Evolutionary conservation across 2,113 vertebrate genomes (phyloP).

Genomic region (Macquaria australasica): DNA sequence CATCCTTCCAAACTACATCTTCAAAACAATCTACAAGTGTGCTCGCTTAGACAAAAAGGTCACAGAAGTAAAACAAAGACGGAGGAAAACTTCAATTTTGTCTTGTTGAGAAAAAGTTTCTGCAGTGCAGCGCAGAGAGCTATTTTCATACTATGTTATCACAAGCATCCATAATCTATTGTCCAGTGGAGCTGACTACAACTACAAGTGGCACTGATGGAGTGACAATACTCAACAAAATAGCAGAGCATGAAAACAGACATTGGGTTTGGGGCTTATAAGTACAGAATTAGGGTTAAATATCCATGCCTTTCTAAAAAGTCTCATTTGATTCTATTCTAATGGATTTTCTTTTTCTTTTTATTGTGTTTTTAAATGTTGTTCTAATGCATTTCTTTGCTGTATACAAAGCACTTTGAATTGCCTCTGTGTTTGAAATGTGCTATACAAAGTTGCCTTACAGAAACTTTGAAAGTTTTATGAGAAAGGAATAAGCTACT

Average conservation of each 20-base stretch:
- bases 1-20: slow-evolving; percentile 4
- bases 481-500: background rate
- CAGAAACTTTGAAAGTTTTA: background rate
- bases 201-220: background rate
- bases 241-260: background rate
- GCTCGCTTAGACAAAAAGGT: slow-evolving; percentile 3
- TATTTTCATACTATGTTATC: background rate
- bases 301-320: background rate
- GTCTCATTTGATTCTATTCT: background rate
- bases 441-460: no score
- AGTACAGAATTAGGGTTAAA: background rate
- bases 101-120: background rate
- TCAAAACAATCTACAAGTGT: background rate
- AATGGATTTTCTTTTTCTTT: background rate
- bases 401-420: background rate
- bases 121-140: background rate
- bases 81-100: background rate
- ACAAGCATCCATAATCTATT: background rate
- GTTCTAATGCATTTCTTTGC: background rate
- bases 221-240: background rate
- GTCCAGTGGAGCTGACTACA: background rate
- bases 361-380: background rate
- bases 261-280: background rate
- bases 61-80: slow-evolving; percentile 7
- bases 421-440: background rate